Base-by-base conservation (phyloP, 2,113 vertebrate species). In the Rattus rattus region DNA sequence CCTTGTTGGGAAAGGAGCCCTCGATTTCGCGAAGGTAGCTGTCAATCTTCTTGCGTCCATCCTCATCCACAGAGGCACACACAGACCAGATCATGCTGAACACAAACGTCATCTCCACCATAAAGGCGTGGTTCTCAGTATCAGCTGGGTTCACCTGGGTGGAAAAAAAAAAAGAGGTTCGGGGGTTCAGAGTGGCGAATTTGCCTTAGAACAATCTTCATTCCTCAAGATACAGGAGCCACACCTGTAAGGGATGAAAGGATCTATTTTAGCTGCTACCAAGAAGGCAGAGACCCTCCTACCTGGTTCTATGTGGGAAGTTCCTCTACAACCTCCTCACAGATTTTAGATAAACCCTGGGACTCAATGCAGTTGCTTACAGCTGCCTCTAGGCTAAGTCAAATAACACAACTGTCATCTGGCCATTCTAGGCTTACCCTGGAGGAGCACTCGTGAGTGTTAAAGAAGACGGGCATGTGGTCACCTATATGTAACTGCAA, bases 1-100 rank as follows among this genome's bases (percentile, higher is more conserved):
- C 99, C 99, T 99, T 99, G 93, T 98, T 99, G 43, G 99, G 99
- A 94, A 99, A 99, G 95, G 98, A 99, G n/a, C 98, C 98, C 43
- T 99, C 99, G 2, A 99, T 98, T 97, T 99, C 99, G 6, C 99
- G 98, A 28, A 99, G 98, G 97, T 98, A 99, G 80, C 96, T 99
- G 98, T 99, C 99, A 0, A 99, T 98, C 97, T 98, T 99, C 97
- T 99, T 99, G 70, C 99, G 99, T 43, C 99, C 99, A 2, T 99
- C 99, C 94, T 99, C 99, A 7, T 99, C 99, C 90, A 99, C 99
- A 0, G 99, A 99, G 4, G 99, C 99, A 20, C 99, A 99, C 56
- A 99, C 96, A 0, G 99, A 99, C 99, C 99, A 99, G 98, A 99
- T 99, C 93, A 99, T 98, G 95, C 99, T 99, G 98, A 99, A 99